phyloP scores from a whole-genome alignment of 2,113 vertebrate genomes.

The Sigmodon hispidus region DNA sequence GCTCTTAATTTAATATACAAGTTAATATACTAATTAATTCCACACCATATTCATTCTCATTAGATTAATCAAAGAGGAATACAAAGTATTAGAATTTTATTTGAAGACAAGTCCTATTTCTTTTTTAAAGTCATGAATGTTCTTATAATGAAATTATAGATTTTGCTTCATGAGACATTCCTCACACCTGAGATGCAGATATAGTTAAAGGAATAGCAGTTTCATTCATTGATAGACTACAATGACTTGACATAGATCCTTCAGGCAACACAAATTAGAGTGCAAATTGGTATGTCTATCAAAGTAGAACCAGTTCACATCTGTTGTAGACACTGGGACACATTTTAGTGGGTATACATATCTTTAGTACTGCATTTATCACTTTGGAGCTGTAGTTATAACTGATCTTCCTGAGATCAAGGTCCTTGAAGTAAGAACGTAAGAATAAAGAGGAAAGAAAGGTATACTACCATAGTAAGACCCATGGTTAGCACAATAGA shows the following conservation, averaged over 20 bases:
- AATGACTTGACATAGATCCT: background rate
- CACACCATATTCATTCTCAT: background rate
- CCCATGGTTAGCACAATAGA: background rate
- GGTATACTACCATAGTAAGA: background rate
- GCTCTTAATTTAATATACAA: conserved; percentile 20
- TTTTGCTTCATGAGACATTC: conserved; percentile 7
- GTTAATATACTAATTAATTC: conserved; percentile 6
- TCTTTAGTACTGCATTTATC: background rate
- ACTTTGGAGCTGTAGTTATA: background rate
- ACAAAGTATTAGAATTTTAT: conserved; percentile 41
- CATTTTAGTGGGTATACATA: conserved; percentile 8
- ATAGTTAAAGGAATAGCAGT: conserved; percentile 22
- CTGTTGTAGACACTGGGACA: conserved; percentile 15
- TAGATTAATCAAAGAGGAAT: background rate
- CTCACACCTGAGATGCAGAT: conserved; percentile 20
- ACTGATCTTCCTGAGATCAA: background rate
- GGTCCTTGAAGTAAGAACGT: background rate
- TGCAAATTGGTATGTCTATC: background rate
- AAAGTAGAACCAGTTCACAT: conserved; percentile 27
- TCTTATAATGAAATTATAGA: conserved; percentile 27
- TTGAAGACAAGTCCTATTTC: background rate
- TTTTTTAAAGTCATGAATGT: background rate
- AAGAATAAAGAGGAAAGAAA: background rate
- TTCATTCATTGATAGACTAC: background rate
- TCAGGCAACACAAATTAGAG: background rate